Evolutionary conservation across 2,113 vertebrate genomes (phyloP).

Genomic region (Telmatochromis sp.): DNA sequence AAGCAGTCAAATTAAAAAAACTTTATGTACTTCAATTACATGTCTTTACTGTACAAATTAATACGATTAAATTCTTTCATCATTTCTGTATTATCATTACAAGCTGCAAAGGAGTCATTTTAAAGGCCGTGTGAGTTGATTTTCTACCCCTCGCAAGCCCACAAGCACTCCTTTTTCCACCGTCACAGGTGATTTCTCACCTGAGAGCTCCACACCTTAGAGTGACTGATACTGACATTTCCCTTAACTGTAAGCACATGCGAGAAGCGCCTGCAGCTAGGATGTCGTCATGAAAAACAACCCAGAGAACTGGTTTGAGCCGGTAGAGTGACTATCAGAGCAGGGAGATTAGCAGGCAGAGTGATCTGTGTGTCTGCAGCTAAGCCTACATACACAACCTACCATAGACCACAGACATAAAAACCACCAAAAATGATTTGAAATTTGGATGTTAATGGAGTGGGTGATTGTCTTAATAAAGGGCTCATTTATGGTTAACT

Average conservation of each 20-base stretch:
- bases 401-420: neutral
- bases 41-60: neutral
- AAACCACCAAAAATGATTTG: neutral
- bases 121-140: neutral
- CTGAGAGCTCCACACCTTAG: neutral
- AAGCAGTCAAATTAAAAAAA: neutral
- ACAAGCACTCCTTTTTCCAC: neutral
- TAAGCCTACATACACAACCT: neutral
- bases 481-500: neutral
- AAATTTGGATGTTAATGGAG: neutral
- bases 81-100: neutral
- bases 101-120: neutral
- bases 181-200: conserved; percentile 9
- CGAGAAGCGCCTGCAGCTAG: conserved; percentile 6
- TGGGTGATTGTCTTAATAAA: neutral
- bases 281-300: conserved; percentile 40
- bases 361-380: conserved; percentile 16
- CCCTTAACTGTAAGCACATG: conserved; percentile 16
- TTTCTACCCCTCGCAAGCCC: neutral
- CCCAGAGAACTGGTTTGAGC: conserved; percentile 64
- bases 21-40: neutral
- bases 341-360: conserved; percentile 55
- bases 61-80: neutral
- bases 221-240: neutral
- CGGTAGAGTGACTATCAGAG: conserved; percentile 31